Percentiles rank a stretch among this genome's conserved stretches.
Conservation (phyloP, 2,888 invertebrate genomes). For the Anarsia innoxiella region DNA sequence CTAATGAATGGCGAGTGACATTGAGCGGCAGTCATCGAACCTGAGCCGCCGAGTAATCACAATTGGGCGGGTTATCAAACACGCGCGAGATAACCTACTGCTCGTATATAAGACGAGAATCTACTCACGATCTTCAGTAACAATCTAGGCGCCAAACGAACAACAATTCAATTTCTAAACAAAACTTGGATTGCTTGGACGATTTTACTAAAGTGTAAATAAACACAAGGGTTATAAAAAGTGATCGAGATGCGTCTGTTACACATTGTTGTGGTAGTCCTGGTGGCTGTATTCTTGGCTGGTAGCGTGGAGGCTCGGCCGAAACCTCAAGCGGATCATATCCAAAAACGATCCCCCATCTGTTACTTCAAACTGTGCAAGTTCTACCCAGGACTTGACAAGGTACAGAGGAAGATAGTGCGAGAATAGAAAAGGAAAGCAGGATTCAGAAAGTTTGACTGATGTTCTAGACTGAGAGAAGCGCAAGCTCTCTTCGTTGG, state of each 20-base stretch:
- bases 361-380: too few species aligned
- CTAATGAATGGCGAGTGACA: slow-evolving; percentile 55
- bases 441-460: too few species aligned
- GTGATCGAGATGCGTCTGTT: slow-evolving; percentile 47
- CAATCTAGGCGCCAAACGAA: slow-evolving; percentile 39
- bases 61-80: slow-evolving; percentile 61
- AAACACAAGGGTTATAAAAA: neutral
- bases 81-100: slow-evolving; percentile 63
- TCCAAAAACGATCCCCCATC: slow-evolving; percentile 34
- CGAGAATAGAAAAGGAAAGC: too few species aligned
- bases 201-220: too few species aligned
- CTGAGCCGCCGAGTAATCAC: slow-evolving; percentile 35
- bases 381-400: too few species aligned
- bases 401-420: too few species aligned
- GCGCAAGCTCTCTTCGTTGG: too few species aligned
- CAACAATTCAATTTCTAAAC: neutral
- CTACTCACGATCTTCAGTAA: slow-evolving; percentile 45
- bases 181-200: too few species aligned
- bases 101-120: slow-evolving; percentile 49
- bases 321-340: slow-evolving; percentile 26
- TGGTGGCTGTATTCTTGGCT: slow-evolving; percentile 32
- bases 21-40: slow-evolving; percentile 70
- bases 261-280: slow-evolving; percentile 33
- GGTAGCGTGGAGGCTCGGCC: slow-evolving; percentile 35
- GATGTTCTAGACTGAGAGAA: too few species aligned